A percentile compares a stretch with the other conserved stretches of the same genome.
phyloP scores from a whole-genome alignment of 1,140 invertebrate genomes.

The Bombus sylvicola region DNA sequence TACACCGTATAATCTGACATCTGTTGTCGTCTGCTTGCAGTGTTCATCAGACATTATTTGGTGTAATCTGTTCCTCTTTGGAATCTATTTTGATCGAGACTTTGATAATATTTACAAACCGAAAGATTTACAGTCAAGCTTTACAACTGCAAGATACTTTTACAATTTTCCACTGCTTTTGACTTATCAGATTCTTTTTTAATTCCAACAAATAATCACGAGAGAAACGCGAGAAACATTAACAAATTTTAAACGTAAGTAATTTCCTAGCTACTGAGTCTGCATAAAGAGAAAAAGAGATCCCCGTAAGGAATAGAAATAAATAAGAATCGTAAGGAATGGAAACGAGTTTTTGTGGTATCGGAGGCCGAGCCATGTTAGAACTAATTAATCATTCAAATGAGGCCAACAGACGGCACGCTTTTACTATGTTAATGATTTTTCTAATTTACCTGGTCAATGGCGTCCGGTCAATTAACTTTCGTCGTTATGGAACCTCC shows the following conservation, averaged over 20 bases:
- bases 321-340: constrained; percentile 24
- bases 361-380: constrained; percentile 51
- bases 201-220: background rate
- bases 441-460: constrained; percentile 48
- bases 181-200: background rate
- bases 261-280: constrained; percentile 16
- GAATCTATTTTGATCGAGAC: too few species aligned
- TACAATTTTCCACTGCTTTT: too few species aligned
- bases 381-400: constrained; percentile 70
- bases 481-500: background rate
- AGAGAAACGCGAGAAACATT: background rate
- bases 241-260: background rate
- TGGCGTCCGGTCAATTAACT: constrained; percentile 11
- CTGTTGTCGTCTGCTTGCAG: constrained; percentile 6
- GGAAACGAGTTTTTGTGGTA: constrained; percentile 59
- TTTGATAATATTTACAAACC: too few species aligned
- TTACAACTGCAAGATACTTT: too few species aligned
- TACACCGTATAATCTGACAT: constrained; percentile 24
- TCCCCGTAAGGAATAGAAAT: constrained; percentile 35
- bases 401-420: constrained; percentile 35
- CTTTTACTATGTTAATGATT: constrained; percentile 53
- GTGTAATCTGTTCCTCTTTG: background rate
- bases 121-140: background rate
- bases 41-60: background rate
- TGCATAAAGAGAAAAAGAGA: background rate